Evolutionary conservation across 30 jellyfish, hydroid and myxozoan genomes (phyloP).

Genomic region (Nemopilema nomurai): DNA sequence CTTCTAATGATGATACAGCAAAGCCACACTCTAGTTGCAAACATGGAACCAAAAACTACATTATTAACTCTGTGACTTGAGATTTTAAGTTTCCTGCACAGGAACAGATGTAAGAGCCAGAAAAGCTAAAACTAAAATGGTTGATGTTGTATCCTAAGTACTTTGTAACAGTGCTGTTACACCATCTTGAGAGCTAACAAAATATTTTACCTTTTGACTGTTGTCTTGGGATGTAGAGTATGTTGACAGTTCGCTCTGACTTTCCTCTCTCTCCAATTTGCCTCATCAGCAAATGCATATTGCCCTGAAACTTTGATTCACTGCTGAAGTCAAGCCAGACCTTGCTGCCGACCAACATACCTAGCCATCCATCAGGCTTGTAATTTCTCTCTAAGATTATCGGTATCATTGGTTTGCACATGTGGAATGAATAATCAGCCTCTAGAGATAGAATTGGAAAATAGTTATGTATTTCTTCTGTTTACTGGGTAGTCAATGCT

Average conservation of each 20-base stretch:
- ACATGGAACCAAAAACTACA: too few relatives aligned
- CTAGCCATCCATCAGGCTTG: conserved; percentile 92
- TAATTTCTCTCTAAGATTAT: conserved; percentile 57
- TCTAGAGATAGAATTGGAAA: conserved; percentile 19
- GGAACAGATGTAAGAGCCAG: too few relatives aligned
- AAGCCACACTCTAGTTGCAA: too few relatives aligned
- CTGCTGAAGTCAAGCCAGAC: conserved; percentile 70
- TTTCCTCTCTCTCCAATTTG: conserved; percentile 67
- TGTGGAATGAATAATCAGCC: conserved; percentile 76
- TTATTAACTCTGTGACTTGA: too few relatives aligned
- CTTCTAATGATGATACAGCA: too few relatives aligned
- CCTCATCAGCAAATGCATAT: conserved; percentile 41
- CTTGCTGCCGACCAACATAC: conserved; percentile 60
- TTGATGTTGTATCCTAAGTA: too few relatives aligned
- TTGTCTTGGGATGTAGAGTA: conserved; percentile 5
- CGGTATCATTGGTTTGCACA: conserved; percentile 86
- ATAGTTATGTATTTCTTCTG: not conserved
- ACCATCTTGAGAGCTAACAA: too few relatives aligned
- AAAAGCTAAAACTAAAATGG: too few relatives aligned
- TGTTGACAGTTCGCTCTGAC: conserved; percentile 31
- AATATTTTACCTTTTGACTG: not conserved
- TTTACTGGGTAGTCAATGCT: too few relatives aligned
- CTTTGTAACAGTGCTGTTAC: too few relatives aligned
- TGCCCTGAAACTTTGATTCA: conserved; percentile 61
- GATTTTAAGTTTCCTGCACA: too few relatives aligned